Conservation (phyloP, 2,797 vertebrate genomes). For the Sus cebifrons region DNA sequence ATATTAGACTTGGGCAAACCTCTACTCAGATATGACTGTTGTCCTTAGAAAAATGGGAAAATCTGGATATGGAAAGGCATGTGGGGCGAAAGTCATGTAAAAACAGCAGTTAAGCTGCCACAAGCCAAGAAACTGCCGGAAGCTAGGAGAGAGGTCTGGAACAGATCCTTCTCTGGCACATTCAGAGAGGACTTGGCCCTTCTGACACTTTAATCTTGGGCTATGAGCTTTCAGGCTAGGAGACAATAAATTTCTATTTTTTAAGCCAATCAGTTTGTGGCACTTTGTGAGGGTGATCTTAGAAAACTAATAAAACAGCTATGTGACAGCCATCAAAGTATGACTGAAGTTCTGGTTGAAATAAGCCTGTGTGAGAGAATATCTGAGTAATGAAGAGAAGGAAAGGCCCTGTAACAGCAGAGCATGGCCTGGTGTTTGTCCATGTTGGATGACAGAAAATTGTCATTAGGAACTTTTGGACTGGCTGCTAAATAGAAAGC, state of each 20-base stretch:
- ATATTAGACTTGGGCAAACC: neutral
- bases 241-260: neutral
- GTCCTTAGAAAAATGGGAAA: neutral
- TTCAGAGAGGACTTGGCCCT: neutral
- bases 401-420: neutral
- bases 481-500: slow-evolving; percentile 4
- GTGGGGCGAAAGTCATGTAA: neutral
- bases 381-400: neutral
- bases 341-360: neutral
- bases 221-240: neutral
- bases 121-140: neutral
- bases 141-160: neutral
- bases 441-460: neutral
- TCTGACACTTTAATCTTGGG: neutral
- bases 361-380: neutral
- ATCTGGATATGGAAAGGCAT: neutral
- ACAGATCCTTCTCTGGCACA: neutral
- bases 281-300: neutral
- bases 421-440: neutral
- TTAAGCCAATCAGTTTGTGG: neutral
- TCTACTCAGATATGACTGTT: neutral
- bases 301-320: neutral
- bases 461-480: neutral
- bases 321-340: neutral
- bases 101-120: neutral